phyloP scores from a whole-genome alignment of 2,797 vertebrate genomes.

The Manis crassicaudata region DNA sequence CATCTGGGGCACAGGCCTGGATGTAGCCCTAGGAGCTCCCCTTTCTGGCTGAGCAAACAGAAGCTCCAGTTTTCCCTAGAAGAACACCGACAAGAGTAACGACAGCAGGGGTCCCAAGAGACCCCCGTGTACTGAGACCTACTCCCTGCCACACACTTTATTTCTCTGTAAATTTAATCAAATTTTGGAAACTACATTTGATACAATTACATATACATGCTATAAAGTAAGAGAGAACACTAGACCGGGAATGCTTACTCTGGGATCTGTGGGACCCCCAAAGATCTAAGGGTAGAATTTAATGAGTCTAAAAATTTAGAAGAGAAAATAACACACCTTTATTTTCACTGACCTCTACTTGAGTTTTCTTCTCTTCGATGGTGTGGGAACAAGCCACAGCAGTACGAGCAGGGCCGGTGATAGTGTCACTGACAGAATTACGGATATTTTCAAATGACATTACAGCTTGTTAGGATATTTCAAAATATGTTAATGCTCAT shows the following conservation, averaged over 20 bases:
- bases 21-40: background rate
- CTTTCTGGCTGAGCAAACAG: background rate
- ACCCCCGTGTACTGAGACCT: background rate
- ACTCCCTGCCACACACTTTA: background rate
- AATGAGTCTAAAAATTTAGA: background rate
- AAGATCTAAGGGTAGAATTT: constrained; percentile 22
- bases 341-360: background rate
- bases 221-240: background rate
- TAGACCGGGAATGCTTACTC: background rate
- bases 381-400: background rate
- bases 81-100: background rate
- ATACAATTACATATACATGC: background rate
- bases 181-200: background rate
- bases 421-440: background rate
- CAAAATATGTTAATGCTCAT: background rate
- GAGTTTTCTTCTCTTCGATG: constrained; percentile 10
- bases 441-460: background rate
- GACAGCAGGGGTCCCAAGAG: background rate
- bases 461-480: background rate
- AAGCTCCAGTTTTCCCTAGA: background rate
- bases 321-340: background rate
- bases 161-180: background rate
- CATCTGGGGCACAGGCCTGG: background rate
- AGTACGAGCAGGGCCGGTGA: background rate
- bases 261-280: background rate